A percentile compares a stretch with the other conserved stretches of the same genome.
Conservation (phyloP, 2,797 vertebrate genomes). For the Anguilla obscura region DNA sequence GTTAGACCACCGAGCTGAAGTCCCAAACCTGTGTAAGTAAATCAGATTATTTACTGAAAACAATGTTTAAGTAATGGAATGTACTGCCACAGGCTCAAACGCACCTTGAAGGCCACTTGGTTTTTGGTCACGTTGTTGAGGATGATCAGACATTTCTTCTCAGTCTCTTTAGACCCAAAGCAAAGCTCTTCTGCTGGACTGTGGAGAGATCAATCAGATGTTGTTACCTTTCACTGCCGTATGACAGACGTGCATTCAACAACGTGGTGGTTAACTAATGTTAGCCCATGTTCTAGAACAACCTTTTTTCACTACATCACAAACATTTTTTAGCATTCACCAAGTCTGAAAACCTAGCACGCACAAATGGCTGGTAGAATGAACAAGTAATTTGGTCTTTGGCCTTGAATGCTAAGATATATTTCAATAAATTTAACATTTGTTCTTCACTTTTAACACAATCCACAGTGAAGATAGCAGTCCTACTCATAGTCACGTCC, state of each 20-base stretch:
- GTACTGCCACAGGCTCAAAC: not conserved
- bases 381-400: not conserved
- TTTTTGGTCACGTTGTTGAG: conserved; percentile 93
- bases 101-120: conserved; percentile 89
- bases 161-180: conserved; percentile 88
- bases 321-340: not conserved
- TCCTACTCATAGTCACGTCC: not conserved
- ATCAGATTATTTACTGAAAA: not conserved
- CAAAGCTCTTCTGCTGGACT: conserved; percentile 94
- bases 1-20: too few species aligned
- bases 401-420: not conserved
- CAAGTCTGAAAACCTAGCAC: not conserved
- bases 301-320: not conserved
- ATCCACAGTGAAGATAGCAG: not conserved
- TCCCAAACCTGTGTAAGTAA: too few species aligned
- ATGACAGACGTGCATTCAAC: not conserved
- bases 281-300: not conserved
- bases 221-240: not conserved
- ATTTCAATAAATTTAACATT: not conserved
- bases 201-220: conserved; percentile 23
- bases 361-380: not conserved
- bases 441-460: not conserved
- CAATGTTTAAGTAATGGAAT: not conserved
- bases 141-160: conserved; percentile 91
- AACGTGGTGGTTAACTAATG: not conserved